Percentiles rank a stretch among this genome's conserved stretches.
Evolutionary conservation across 2,797 vertebrate species (phyloP).

Genomic region (Chloroceryle amazona): DNA sequence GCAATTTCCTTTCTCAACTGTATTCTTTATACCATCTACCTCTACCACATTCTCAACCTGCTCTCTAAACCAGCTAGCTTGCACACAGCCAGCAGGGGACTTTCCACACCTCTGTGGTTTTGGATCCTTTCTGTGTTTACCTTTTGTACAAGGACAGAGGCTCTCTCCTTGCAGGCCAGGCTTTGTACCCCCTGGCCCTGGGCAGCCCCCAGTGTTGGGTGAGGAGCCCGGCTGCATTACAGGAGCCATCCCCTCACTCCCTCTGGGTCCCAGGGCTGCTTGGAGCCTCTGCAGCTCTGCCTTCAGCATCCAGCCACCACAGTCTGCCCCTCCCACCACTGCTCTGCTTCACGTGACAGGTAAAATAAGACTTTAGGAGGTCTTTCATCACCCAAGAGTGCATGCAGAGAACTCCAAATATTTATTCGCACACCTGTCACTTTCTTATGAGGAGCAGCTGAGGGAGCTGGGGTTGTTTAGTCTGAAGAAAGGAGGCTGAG

Average conservation of each 20-base stretch:
- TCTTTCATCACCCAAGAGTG: not conserved
- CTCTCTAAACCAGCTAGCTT: not conserved
- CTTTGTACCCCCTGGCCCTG: not conserved
- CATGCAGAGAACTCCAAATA: not conserved
- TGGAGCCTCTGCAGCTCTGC: not conserved
- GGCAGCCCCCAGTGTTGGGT: not conserved
- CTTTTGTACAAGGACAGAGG: not conserved
- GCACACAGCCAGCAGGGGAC: not conserved
- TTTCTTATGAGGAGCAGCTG: not conserved
- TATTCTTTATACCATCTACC: not conserved
- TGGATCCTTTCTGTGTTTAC: not conserved
- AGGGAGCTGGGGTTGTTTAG: too few relatives aligned
- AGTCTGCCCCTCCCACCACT: not conserved
- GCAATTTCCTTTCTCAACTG: not conserved
- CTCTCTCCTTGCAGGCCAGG: not conserved
- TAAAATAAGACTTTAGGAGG: not conserved
- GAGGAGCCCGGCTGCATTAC: accelerated
- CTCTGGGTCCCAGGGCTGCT: not conserved
- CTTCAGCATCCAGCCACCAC: accelerated
- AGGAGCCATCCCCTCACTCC: not conserved
- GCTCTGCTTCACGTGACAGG: accelerated
- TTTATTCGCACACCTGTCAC: not conserved
- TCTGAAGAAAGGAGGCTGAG: too few relatives aligned
- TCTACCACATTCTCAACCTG: not conserved
- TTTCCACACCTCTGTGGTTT: not conserved